phyloP scores from a whole-genome alignment of 2,797 vertebrate species.

The Synaphobranchus kaupii region DNA sequence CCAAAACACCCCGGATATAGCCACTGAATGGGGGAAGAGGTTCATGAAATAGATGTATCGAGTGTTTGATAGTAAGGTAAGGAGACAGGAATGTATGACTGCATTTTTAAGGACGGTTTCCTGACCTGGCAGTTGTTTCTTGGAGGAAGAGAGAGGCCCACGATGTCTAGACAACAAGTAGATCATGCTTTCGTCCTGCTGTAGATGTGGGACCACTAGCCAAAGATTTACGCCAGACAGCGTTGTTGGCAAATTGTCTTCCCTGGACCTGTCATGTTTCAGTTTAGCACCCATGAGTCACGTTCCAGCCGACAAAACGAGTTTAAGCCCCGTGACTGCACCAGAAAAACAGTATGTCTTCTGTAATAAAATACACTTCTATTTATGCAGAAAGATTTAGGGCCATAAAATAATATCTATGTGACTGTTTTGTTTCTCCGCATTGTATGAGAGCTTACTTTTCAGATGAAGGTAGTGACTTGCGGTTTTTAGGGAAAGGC shows the following conservation, averaged over 20 bases:
- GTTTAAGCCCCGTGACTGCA: conserved; percentile 37
- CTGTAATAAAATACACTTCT: conserved; percentile 36
- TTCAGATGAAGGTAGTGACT: background rate
- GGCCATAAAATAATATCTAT: background rate
- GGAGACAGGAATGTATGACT: conserved; percentile 25
- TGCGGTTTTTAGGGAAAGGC: background rate
- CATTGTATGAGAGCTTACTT: background rate
- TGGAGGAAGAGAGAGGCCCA: conserved; percentile 35
- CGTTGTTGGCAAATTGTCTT: conserved; percentile 36
- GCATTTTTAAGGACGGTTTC: conserved; percentile 41
- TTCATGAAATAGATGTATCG: background rate
- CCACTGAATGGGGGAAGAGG: background rate
- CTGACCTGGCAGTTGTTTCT: conserved; percentile 52
- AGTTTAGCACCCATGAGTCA: conserved; percentile 38
- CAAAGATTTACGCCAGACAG: conserved; percentile 39
- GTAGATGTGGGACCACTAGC: conserved; percentile 37
- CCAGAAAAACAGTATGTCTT: conserved; percentile 45
- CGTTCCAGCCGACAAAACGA: conserved; percentile 45
- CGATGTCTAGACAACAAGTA: conserved; percentile 41
- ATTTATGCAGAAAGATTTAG: background rate
- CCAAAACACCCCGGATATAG: background rate
- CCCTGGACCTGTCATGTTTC: conserved; percentile 38
- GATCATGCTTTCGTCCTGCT: conserved; percentile 36
- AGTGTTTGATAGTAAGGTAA: conserved; percentile 34
- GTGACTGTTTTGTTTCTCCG: background rate